A percentile compares a stretch with the other conserved stretches of the same genome.
phyloP scores from a whole-genome alignment of 30 jellyfish, hydroid and myxozoan species.

The Aurelia sp. region DNA sequence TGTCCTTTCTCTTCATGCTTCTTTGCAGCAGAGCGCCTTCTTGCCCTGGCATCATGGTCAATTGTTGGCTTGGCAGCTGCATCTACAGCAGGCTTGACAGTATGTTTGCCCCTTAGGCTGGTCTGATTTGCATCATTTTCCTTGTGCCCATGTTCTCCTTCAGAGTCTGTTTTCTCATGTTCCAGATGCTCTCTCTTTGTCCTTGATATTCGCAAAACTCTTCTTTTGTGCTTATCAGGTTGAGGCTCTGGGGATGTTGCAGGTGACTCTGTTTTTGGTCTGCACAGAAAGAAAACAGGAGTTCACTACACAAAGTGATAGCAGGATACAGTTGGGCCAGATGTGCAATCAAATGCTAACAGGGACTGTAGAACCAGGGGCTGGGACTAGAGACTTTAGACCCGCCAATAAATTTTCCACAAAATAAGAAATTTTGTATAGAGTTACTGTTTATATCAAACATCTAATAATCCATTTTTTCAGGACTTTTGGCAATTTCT shows the following conservation, averaged over 20 bases:
- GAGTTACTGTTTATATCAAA: too few relatives aligned
- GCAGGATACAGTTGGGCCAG: too few relatives aligned
- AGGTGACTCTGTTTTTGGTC: conserved; percentile 17
- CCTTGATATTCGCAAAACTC: conserved; percentile 32
- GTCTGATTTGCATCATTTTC: not conserved
- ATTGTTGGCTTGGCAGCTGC: conserved; percentile 39
- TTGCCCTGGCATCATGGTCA: conserved; percentile 44
- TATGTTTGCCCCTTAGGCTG: conserved; percentile 22
- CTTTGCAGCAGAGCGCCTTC: conserved; percentile 50
- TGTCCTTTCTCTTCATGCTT: conserved; percentile 54
- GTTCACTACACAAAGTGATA: too few relatives aligned
- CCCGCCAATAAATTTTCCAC: too few relatives aligned
- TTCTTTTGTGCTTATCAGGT: conserved; percentile 37
- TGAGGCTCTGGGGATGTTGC: conserved; percentile 42
- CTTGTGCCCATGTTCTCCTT: not conserved
- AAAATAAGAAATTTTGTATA: too few relatives aligned
- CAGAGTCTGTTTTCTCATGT: conserved; percentile 6
- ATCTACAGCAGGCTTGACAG: not conserved
- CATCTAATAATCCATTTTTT: too few relatives aligned
- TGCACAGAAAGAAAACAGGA: not conserved
- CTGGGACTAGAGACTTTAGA: too few relatives aligned
- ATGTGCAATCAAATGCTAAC: too few relatives aligned
- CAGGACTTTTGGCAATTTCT: too few relatives aligned
- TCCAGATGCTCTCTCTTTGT: conserved; percentile 30
- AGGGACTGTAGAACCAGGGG: too few relatives aligned